phyloP scores from a whole-genome alignment of 2,113 vertebrate species.

The Pithys albifrons region DNA sequence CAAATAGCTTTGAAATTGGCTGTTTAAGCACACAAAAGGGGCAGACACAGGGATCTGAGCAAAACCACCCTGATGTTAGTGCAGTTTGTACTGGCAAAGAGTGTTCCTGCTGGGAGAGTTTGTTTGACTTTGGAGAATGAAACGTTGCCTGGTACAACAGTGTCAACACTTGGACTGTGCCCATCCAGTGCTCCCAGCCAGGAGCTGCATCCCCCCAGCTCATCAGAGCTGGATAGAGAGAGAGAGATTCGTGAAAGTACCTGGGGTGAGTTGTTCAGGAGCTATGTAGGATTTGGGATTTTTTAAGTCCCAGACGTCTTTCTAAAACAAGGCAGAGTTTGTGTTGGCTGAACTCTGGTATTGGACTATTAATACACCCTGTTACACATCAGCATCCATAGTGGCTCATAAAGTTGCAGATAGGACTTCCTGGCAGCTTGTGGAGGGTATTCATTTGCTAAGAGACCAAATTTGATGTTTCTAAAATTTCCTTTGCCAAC shows the following conservation, averaged over 20 bases:
- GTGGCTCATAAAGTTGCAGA: background rate
- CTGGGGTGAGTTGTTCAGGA: background rate
- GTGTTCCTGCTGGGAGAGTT: background rate
- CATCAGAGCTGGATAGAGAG: background rate
- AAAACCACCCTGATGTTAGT: conserved; percentile 3
- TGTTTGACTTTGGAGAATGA: background rate
- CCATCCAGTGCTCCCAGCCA: background rate
- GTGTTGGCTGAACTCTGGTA: background rate
- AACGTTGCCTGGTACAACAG: background rate
- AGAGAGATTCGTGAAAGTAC: background rate
- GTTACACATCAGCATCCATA: background rate
- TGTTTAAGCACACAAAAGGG: background rate
- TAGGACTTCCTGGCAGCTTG: background rate
- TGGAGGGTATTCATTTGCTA: background rate
- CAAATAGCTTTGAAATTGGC: background rate
- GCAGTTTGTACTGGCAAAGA: background rate
- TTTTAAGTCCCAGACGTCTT: background rate
- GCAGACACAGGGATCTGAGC: background rate
- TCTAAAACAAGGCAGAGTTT: background rate
- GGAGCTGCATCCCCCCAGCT: background rate
- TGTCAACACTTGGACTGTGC: background rate
- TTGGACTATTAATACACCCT: background rate
- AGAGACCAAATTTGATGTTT: background rate
- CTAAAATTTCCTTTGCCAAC: background rate
- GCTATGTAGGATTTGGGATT: background rate